A percentile compares a stretch with the other conserved stretches of the same genome.
Evolutionary conservation across 2,797 vertebrate genomes (phyloP).

Genomic region (Melanotaenia boesemani): DNA sequence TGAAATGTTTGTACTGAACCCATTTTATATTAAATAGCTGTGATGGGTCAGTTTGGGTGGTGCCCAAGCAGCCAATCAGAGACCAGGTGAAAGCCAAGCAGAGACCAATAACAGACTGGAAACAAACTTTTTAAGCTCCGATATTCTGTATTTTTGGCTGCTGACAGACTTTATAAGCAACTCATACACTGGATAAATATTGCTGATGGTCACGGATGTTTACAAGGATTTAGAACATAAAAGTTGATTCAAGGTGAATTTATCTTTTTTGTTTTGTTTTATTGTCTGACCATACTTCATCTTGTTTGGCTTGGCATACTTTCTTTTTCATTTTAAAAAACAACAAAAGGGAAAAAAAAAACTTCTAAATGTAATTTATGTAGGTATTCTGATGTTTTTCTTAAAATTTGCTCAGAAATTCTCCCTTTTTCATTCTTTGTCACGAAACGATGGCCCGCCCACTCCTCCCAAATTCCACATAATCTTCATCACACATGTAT

Average conservation of each 20-base stretch:
- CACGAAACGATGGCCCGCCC: rapidly evolving
- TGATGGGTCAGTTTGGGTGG: no score
- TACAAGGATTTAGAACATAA: neutral
- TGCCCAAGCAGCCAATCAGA: conserved; percentile 10
- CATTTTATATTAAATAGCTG: no score
- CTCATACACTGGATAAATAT: neutral
- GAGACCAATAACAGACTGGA: neutral
- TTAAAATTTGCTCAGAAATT: neutral
- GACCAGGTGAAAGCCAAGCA: neutral
- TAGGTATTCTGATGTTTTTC: neutral
- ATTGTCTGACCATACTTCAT: no score
- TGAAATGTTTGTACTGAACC: no score
- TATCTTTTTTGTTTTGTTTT: no score
- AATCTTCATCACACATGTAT: neutral
- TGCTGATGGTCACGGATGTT: neutral
- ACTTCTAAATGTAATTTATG: neutral
- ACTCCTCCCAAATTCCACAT: conserved; percentile 26
- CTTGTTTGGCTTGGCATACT: no score
- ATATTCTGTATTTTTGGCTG: neutral
- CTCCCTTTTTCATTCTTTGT: no score
- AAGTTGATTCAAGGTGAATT: no score
- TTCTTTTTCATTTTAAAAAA: no score
- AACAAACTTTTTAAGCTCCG: neutral
- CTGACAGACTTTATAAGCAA: no score
- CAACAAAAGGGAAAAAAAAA: neutral